A percentile compares a stretch with the other conserved stretches of the same genome.
Conservation (phyloP, 1,140 invertebrate genomes). For the Planococcus citri region DNA sequence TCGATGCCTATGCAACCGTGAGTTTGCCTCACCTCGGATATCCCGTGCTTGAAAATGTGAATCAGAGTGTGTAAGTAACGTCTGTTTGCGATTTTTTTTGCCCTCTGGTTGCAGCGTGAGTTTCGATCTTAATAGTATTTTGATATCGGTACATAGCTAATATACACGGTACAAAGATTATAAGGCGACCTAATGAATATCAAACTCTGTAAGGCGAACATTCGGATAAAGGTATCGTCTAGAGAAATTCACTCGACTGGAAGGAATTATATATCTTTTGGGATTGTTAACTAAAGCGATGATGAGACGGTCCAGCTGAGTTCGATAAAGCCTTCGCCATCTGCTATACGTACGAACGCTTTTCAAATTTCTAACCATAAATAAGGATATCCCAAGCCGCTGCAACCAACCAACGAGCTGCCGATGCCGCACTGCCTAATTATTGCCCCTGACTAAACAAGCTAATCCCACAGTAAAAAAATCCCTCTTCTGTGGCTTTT, state of each 20-base stretch:
- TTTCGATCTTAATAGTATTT: slow-evolving; percentile 2
- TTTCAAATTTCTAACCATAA: slow-evolving; percentile 8
- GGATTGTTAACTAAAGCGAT: slow-evolving; percentile 19
- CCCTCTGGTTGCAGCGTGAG: too few relatives aligned
- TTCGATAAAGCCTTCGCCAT: background rate
- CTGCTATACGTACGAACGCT: background rate
- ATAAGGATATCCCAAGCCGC: slow-evolving; percentile 8
- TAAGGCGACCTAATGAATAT: slow-evolving; percentile 12
- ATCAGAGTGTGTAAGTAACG: too few relatives aligned
- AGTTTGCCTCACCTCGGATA: too few relatives aligned
- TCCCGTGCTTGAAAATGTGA: too few relatives aligned
- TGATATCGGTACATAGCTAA: slow-evolving; percentile 8
- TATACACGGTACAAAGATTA: slow-evolving; percentile 4
- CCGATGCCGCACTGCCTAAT: background rate
- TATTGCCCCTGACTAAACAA: background rate
- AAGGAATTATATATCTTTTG: slow-evolving; percentile 20
- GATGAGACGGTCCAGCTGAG: slow-evolving; percentile 18
- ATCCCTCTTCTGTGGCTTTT: background rate
- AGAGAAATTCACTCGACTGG: slow-evolving; percentile 10
- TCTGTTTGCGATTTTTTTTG: too few relatives aligned
- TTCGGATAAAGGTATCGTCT: background rate
- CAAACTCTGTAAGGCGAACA: slow-evolving; percentile 1
- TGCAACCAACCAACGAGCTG: background rate
- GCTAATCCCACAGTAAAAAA: background rate
- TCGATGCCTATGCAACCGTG: too few relatives aligned